phyloP scores from a whole-genome alignment of 2,888 invertebrate genomes.

The Volucella bombylans region DNA sequence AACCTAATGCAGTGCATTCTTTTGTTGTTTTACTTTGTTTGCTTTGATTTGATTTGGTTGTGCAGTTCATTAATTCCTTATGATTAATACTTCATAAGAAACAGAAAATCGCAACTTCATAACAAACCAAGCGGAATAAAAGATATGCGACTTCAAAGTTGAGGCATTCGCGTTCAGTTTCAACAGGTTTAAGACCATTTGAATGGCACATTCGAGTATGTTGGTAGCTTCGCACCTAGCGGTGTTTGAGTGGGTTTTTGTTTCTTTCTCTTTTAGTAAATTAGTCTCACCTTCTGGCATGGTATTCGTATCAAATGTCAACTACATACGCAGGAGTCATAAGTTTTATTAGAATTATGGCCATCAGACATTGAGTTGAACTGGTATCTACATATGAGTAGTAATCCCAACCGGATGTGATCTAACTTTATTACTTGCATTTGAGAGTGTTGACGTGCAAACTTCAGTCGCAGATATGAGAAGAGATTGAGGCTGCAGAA shows the following conservation, averaged over 20 bases:
- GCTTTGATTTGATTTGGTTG: no score
- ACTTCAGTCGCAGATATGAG: slow-evolving; percentile 14
- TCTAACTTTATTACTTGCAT: slow-evolving; percentile 12
- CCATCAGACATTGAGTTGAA: slow-evolving; percentile 3
- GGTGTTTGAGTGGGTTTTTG: not conserved
- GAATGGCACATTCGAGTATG: not conserved
- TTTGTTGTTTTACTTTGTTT: slow-evolving; percentile 8
- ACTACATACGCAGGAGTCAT: not conserved
- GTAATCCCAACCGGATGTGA: slow-evolving; percentile 57
- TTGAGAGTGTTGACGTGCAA: slow-evolving; percentile 57
- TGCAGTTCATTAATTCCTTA: slow-evolving; percentile 51
- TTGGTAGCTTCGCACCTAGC: slow-evolving; percentile 44
- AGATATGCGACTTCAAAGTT: slow-evolving; percentile 30
- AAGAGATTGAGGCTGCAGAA: slow-evolving; percentile 26
- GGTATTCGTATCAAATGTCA: slow-evolving; percentile 30
- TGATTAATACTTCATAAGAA: slow-evolving; percentile 53
- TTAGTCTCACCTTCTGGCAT: slow-evolving; percentile 14
- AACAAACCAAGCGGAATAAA: not conserved
- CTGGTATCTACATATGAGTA: not conserved
- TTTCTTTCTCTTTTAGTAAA: slow-evolving; percentile 14
- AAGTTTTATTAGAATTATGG: not conserved
- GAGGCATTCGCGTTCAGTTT: slow-evolving; percentile 18
- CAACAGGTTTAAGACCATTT: slow-evolving; percentile 54
- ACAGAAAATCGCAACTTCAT: slow-evolving; percentile 23
- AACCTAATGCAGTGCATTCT: slow-evolving; percentile 30